Percentiles rank a stretch among this genome's conserved stretches.
Conservation (phyloP, 2,888 invertebrate genomes). For the Eudasyphora cyanicolor region DNA sequence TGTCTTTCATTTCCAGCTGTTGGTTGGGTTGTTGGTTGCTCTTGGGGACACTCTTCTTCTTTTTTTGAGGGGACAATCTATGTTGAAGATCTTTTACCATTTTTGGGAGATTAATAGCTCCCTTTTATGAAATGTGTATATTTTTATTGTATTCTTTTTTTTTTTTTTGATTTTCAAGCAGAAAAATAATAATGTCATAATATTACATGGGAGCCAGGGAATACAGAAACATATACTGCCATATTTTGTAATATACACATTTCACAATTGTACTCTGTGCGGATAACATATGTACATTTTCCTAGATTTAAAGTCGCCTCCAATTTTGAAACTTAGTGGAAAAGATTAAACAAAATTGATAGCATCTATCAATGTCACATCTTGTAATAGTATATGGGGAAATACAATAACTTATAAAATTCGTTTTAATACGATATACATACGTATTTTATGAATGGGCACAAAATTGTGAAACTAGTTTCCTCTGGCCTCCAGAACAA, state of each 20-base stretch:
- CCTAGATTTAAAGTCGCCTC: background rate
- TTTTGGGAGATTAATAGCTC: background rate
- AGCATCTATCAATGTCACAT: no score
- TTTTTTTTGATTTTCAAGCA: no score
- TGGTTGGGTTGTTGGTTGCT: background rate
- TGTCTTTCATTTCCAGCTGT: background rate
- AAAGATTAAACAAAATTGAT: no score
- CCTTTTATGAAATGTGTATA: slow-evolving; percentile 1
- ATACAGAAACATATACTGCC: background rate
- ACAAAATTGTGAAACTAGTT: no score
- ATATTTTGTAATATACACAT: background rate
- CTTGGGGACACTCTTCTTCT: no score
- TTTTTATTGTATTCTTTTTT: no score
- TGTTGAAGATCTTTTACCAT: background rate
- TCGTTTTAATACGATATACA: no score
- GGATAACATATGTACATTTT: background rate
- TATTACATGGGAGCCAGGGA: background rate
- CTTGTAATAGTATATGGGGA: no score
- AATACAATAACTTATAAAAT: no score
- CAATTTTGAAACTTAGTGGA: no score
- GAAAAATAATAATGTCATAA: slow-evolving; percentile 1
- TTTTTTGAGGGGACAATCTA: background rate
- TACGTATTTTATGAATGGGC: no score
- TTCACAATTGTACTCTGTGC: background rate
- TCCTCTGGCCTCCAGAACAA: no score